Evolutionary conservation across 2,113 vertebrate species (phyloP).

Genomic region (Numenius arquata): DNA sequence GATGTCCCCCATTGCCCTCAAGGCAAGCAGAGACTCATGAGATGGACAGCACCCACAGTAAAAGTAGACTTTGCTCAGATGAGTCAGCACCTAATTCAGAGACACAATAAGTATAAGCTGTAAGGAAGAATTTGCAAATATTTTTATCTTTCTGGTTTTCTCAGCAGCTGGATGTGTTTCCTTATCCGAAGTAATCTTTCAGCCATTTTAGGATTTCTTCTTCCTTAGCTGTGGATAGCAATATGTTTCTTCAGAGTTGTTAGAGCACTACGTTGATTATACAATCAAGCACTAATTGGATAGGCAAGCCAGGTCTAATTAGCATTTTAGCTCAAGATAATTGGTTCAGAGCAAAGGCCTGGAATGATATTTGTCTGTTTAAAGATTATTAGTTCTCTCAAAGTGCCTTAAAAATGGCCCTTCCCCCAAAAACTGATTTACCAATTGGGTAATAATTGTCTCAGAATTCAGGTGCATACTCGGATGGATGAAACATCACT

Average conservation of each 20-base stretch:
- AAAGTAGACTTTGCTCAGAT: neutral
- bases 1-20: neutral
- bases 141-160: neutral
- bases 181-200: neutral
- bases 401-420: neutral
- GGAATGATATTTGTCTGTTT: neutral
- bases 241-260: neutral
- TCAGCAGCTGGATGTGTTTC: neutral
- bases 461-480: neutral
- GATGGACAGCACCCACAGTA: neutral
- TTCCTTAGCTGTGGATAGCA: neutral
- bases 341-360: neutral
- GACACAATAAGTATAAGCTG: fast-evolving
- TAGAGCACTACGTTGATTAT: neutral
- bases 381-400: neutral
- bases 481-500: neutral
- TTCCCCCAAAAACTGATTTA: neutral
- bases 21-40: neutral
- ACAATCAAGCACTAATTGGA: neutral
- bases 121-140: neutral
- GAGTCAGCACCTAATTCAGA: neutral
- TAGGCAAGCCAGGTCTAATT: neutral
- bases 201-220: neutral
- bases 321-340: neutral
- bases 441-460: neutral